These are phyloP conservation scores for Leptopilina myrica DNA, from an alignment of 2,888 invertebrate species.

Conservation along the genomic window DNA sequence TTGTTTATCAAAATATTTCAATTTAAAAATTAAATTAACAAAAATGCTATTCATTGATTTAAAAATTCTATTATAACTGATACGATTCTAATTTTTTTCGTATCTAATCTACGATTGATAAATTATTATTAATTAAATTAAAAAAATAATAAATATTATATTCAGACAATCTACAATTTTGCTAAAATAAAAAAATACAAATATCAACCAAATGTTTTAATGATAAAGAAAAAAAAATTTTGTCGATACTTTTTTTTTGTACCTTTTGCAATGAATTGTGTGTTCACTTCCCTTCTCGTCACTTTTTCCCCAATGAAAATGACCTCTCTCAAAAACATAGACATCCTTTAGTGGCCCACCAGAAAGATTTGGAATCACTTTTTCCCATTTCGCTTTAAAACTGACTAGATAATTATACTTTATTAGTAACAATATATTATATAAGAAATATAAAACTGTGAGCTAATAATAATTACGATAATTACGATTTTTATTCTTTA, in stretches of 20 bases:
- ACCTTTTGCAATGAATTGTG: conserved; percentile 7
- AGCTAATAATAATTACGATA: too few species aligned
- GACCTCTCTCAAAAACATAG: background rate
- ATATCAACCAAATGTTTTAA: too few species aligned
- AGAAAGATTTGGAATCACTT: background rate
- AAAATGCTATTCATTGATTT: background rate
- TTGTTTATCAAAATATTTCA: background rate
- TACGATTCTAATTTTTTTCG: too few species aligned
- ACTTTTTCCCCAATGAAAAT: conserved; percentile 9
- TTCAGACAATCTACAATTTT: too few species aligned
- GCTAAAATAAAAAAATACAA: too few species aligned
- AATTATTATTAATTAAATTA: too few species aligned
- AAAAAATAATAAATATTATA: too few species aligned
- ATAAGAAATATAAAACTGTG: background rate
- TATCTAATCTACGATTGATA: too few species aligned
- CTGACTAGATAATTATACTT: background rate
- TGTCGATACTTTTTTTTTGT: background rate
- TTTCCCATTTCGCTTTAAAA: background rate
- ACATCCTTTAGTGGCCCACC: background rate
- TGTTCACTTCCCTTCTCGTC: conserved; percentile 6
- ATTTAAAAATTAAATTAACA: background rate
- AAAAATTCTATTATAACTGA: background rate
- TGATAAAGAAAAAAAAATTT: too few species aligned
- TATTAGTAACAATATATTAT: background rate
- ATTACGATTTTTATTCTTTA: too few species aligned